Evolutionary conservation across 2,113 vertebrate genomes (phyloP), one percentile per base, ranked within the genome.

Genomic region (Eulemur macaco): DNA sequence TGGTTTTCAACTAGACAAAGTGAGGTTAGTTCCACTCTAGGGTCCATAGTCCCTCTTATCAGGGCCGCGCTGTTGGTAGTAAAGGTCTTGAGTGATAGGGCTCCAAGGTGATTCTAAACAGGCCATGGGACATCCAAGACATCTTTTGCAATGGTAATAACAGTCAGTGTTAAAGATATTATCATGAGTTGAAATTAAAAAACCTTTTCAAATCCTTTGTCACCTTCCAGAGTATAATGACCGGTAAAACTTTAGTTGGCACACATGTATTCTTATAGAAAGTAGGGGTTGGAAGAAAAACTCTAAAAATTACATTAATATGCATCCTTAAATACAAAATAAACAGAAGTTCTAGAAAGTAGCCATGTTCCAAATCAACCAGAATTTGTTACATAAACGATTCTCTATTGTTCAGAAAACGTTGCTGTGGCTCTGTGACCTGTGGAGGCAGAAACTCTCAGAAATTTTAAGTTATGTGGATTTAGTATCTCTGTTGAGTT

Each of bases 141-240:
- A 81, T 87, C 20, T 80, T 85, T 69, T 91, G 56, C 87, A 73
- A 63, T 71, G 18, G 34, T 56, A 21, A 18, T 74, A 91, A 89
- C 47, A 83, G 66, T 50, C 34, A 77, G 54, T 74, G 74, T 96
- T 78, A 96, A 95, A 86, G 77, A 89, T 76, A 96, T 60, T 81
- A 76, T 27, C 88, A 87, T 96, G 89, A 78, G 69, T 78, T 71
- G 42, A 81, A 52, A 78, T 60, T 47, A 6, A 93, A 97, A 87
- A 39, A 34, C 58, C 23, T 25, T 81, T 71, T 34, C 54, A 71
- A 84, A 83, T 89, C 29, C 15, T 69, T 82, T 96, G 42, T 63
- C 54, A 93, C 39, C 34, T 74, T 31, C 73, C 86, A 6, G 34
- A 96, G 68, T 58, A 84, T 31, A 9, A 14, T 34, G 83, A 68